phyloP scores from a whole-genome alignment of 2,113 vertebrate genomes.

The Micromys minutus region DNA sequence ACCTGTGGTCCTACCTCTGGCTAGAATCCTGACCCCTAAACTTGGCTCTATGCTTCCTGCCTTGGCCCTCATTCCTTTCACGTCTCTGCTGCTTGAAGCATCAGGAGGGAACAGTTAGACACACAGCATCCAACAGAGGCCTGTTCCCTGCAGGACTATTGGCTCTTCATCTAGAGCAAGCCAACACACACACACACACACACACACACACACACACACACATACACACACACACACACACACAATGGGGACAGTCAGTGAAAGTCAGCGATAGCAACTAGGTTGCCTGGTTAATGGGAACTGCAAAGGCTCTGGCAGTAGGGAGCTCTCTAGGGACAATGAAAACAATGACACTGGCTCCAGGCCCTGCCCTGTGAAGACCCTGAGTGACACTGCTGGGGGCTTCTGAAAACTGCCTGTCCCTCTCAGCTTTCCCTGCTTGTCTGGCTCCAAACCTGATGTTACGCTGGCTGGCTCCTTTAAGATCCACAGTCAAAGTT shows the following conservation, averaged over 20 bases:
- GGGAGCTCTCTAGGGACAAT: not conserved
- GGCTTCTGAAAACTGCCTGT: not conserved
- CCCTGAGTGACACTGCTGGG: not conserved
- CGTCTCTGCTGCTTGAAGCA: not conserved
- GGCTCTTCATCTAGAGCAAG: too few relatives aligned
- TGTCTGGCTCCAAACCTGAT: not conserved
- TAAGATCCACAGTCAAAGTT: accelerated
- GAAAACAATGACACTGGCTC: too few relatives aligned
- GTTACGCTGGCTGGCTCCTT: not conserved
- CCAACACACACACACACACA: not conserved
- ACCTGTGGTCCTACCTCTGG: not conserved
- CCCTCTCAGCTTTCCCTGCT: too few relatives aligned
- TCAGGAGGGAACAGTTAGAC: not conserved
- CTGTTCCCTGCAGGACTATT: not conserved
- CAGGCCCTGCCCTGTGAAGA: not conserved
- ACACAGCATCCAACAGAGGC: not conserved
- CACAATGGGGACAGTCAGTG: not conserved
- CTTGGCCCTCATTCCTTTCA: not conserved
- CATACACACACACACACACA: not conserved
- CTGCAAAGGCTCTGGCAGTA: not conserved
- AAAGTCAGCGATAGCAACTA: not conserved
- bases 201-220: not conserved
- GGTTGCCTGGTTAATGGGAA: not conserved
- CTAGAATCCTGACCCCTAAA: not conserved
- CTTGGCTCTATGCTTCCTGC: not conserved